These are phyloP conservation scores for Choristoneura rosaceana DNA, from an alignment of 2,888 invertebrate genomes.

Conservation along the genomic window DNA sequence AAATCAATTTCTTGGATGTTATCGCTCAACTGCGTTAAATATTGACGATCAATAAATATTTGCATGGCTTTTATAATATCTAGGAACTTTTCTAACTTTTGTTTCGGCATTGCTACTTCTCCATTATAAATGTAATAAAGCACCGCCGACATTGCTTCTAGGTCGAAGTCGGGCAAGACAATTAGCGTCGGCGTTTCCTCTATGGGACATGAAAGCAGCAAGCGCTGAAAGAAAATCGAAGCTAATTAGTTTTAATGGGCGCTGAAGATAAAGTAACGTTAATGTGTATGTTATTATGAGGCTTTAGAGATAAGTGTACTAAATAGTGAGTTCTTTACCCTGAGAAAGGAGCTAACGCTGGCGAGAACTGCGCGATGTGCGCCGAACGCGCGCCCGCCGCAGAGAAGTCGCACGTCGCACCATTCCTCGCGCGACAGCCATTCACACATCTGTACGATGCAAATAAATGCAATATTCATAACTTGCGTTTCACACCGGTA, in stretches of 20 bases:
- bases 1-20: constrained; percentile 45
- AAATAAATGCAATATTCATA: neutral
- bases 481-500: neutral
- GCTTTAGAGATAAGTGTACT: constrained; percentile 27
- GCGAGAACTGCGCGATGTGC: constrained; percentile 89
- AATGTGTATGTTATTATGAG: constrained; percentile 22
- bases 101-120: constrained; percentile 85
- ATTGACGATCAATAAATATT: constrained; percentile 70
- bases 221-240: constrained; percentile 59
- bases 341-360: constrained; percentile 88
- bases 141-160: constrained; percentile 86
- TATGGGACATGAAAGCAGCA: constrained; percentile 66
- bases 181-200: constrained; percentile 86
- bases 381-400: constrained; percentile 86
- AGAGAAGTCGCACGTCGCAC: constrained; percentile 88
- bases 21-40: constrained; percentile 55
- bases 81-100: constrained; percentile 85
- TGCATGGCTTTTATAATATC: constrained; percentile 81
- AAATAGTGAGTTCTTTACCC: constrained; percentile 70
- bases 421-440: constrained; percentile 74
- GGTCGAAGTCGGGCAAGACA: constrained; percentile 87
- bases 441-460: constrained; percentile 69
- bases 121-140: constrained; percentile 90
- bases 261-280: constrained; percentile 26
- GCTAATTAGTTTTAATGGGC: constrained; percentile 43